Evolutionary conservation across 2,888 invertebrate species (phyloP).

Genomic region (Luffia ferchaultella): DNA sequence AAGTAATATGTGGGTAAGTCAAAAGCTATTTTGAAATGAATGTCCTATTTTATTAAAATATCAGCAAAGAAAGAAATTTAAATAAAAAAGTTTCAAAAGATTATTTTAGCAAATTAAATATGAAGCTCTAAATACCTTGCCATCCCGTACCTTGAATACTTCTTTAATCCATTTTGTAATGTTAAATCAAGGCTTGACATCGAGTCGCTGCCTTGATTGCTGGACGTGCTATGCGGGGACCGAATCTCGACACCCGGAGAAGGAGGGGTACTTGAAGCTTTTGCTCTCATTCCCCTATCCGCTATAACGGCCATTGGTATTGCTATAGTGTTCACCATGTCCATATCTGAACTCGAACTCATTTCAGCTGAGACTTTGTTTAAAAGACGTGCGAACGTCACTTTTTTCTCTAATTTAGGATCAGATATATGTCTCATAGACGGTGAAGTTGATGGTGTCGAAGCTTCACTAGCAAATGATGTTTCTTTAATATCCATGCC

Average conservation of each 20-base stretch:
- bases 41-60: background rate
- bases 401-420: conserved; percentile 79
- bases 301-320: conserved; percentile 56
- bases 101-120: too few species aligned
- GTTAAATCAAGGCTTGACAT: conserved; percentile 77
- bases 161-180: conserved; percentile 65
- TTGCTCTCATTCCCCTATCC: conserved; percentile 42
- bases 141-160: conserved; percentile 60
- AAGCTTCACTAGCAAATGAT: conserved; percentile 63
- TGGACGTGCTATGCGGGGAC: conserved; percentile 73
- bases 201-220: conserved; percentile 80
- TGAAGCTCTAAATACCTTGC: too few species aligned
- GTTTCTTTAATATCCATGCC: conserved; percentile 67
- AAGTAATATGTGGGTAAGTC: background rate
- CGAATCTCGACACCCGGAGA: conserved; percentile 72
- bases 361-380: conserved; percentile 82
- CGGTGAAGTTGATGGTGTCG: conserved; percentile 61
- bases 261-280: conserved; percentile 66
- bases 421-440: conserved; percentile 67
- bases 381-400: conserved; percentile 77
- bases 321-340: conserved; percentile 61
- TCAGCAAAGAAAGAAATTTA: background rate
- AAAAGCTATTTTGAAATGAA: too few species aligned
- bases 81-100: too few species aligned
- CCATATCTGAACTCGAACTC: conserved; percentile 77